Evolutionary conservation across 2,113 vertebrate species (phyloP).

Genomic region (Noctilio leporinus): DNA sequence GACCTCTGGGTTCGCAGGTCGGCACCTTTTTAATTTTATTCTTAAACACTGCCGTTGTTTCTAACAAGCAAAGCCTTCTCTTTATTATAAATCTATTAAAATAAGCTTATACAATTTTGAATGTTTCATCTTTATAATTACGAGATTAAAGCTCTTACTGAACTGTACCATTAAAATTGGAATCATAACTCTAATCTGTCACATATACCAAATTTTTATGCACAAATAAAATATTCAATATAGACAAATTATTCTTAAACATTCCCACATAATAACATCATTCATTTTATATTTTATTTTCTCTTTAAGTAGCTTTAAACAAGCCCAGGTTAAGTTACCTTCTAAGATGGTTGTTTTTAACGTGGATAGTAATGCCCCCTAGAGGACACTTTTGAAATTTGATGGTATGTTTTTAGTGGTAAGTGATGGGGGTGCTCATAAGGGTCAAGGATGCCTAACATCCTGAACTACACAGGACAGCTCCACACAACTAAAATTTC

Average conservation of each 20-base stretch:
- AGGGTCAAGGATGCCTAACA: neutral
- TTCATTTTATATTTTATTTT: neutral
- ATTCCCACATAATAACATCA: neutral
- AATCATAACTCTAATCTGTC: neutral
- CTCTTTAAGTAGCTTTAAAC: neutral
- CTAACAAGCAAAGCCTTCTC: neutral
- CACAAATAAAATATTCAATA: neutral
- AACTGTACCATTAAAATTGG: neutral
- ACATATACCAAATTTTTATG: neutral
- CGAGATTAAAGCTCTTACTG: neutral
- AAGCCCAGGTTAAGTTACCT: neutral
- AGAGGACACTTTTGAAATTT: neutral
- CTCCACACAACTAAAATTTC: neutral
- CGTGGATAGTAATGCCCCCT: constrained; percentile 10
- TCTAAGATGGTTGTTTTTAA: neutral
- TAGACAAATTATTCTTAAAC: neutral
- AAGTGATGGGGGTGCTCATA: neutral
- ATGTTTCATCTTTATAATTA: neutral
- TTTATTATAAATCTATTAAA: neutral
- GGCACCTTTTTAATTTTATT: neutral
- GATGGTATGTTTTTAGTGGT: neutral
- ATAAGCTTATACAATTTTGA: neutral
- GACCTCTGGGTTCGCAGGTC: too few relatives aligned
- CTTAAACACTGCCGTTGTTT: neutral
- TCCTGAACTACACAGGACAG: neutral